Conservation (phyloP, 2,888 invertebrate genomes). For the Eupeodes luniger region DNA sequence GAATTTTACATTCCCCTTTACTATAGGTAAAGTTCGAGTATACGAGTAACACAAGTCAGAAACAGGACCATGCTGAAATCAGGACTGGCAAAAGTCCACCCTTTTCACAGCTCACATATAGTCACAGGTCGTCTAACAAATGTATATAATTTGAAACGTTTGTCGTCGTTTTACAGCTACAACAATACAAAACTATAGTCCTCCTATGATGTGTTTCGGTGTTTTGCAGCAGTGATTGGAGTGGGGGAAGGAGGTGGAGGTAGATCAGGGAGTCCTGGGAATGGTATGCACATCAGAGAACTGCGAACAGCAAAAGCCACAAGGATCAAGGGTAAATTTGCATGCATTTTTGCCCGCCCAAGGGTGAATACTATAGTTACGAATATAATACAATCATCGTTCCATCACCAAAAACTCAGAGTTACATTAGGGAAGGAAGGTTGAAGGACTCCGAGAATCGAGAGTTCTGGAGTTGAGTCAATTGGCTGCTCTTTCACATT, state of each 20-base stretch:
- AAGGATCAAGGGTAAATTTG: conserved; percentile 60
- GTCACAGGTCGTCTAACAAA: background rate
- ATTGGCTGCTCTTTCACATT: conserved; percentile 38
- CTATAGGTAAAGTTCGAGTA: too few relatives aligned
- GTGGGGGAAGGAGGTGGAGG: background rate
- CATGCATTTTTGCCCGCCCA: conserved; percentile 16
- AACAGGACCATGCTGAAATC: background rate
- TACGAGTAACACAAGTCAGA: too few relatives aligned
- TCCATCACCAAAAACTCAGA: background rate
- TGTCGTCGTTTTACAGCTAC: conserved; percentile 41
- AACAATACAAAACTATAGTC: conserved; percentile 33
- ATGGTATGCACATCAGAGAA: too few relatives aligned
- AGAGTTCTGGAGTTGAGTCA: conserved; percentile 17
- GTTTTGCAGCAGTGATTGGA: background rate
- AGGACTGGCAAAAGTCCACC: conserved; percentile 4
- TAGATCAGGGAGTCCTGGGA: too few relatives aligned
- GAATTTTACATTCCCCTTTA: conserved; percentile 27
- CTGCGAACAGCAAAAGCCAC: background rate
- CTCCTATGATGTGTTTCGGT: conserved; percentile 8
- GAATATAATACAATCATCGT: background rate
- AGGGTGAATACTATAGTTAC: background rate
- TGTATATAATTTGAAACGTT: conserved; percentile 60
- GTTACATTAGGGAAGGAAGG: conserved; percentile 17
- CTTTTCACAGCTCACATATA: conserved; percentile 1
- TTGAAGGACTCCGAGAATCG: conserved; percentile 31